phyloP scores from a whole-genome alignment of 2,888 invertebrate genomes.

The Oscheius sp. region DNA sequence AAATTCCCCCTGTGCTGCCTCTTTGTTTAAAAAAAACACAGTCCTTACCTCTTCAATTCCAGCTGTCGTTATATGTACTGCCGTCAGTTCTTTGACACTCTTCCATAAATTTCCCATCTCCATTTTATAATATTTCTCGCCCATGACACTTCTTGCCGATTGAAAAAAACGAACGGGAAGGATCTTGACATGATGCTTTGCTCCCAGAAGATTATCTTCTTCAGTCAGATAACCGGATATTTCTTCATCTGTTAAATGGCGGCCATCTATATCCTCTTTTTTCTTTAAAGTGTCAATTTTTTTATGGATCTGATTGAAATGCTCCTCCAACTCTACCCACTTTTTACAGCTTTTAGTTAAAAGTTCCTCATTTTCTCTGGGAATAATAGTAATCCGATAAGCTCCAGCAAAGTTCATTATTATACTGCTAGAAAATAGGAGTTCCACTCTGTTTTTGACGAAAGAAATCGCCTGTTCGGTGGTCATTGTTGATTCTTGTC shows the following conservation, averaged over 20 bases:
- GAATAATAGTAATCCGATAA: neutral
- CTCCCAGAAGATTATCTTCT: neutral
- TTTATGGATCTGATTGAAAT: conserved; percentile 2
- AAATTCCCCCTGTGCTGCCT: too few species aligned
- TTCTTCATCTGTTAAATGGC: neutral
- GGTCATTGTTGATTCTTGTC: neutral
- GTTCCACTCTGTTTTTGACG: conserved; percentile 1
- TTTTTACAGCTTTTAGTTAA: neutral
- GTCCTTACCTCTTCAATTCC: neutral
- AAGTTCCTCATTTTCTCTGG: neutral
- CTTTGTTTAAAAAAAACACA: conserved; percentile 1
- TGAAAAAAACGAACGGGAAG: conserved; percentile 9
- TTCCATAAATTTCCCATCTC: conserved; percentile 2
- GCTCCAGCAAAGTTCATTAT: conserved; percentile 12
- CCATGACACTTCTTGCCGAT: neutral
- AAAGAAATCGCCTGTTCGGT: neutral
- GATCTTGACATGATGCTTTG: neutral
- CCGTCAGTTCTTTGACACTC: neutral
- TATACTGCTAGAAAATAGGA: neutral
- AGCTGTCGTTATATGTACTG: neutral
- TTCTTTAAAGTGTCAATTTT: neutral
- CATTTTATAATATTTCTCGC: neutral
- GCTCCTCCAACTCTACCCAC: conserved; percentile 1
- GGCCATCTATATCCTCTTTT: neutral
- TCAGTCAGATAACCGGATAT: neutral